Evolutionary conservation across 2,888 invertebrate genomes (phyloP).

Genomic region (Labia minor): DNA sequence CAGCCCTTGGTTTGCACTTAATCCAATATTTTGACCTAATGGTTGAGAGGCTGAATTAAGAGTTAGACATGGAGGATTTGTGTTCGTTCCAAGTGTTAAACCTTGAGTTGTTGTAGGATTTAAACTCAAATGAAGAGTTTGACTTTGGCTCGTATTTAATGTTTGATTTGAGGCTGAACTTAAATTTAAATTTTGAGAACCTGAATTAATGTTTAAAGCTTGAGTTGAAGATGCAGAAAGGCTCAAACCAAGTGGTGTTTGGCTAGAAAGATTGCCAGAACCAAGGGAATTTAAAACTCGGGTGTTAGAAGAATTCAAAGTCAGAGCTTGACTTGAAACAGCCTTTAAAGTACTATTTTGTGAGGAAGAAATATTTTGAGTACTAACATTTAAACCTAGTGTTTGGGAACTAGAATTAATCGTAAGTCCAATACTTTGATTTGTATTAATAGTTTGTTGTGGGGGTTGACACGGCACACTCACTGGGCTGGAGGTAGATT

Average conservation of each 20-base stretch:
- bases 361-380: not conserved
- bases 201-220: not conserved
- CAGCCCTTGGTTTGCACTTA: not conserved
- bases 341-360: conserved; percentile 3
- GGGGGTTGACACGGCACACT: not conserved
- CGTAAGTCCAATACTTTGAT: not conserved
- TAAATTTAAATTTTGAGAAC: not conserved
- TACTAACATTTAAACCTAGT: not conserved
- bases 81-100: not conserved
- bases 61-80: not conserved
- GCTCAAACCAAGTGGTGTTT: not conserved
- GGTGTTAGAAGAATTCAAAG: not conserved
- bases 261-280: not conserved
- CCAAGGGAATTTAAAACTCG: not conserved
- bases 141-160: not conserved
- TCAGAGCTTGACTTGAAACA: not conserved
- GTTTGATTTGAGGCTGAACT: not conserved
- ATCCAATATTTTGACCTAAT: not conserved
- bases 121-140: conserved; percentile 7
- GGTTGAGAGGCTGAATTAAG: not conserved
- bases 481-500: not conserved
- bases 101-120: not conserved
- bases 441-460: not conserved
- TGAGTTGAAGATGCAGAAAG: not conserved
- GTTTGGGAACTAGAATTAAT: not conserved